phyloP scores from a whole-genome alignment of 2,888 invertebrate genomes.

The Gortyna flavago region DNA sequence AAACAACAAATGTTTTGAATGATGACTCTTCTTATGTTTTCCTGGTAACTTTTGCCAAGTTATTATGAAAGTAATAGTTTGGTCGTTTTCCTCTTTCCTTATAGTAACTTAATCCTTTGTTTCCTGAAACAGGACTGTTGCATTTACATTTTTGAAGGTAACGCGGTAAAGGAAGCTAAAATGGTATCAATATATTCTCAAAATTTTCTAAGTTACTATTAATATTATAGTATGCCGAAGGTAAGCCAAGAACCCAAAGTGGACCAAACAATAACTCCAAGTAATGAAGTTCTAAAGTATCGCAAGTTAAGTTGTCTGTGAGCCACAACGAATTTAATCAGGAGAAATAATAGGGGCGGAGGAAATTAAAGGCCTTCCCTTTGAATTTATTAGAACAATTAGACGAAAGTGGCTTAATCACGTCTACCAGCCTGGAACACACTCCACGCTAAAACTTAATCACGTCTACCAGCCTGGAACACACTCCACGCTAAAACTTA shows the following conservation, averaged over 20 bases:
- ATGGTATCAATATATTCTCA: slow-evolving; percentile 16
- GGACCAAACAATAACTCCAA: slow-evolving; percentile 51
- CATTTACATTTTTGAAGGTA: background rate
- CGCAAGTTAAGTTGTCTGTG: slow-evolving; percentile 62
- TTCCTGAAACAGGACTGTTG: background rate
- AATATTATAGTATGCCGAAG: slow-evolving; percentile 17
- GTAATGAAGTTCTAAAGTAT: slow-evolving; percentile 66
- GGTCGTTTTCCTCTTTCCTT: slow-evolving; percentile 1
- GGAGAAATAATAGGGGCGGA: slow-evolving; percentile 58
- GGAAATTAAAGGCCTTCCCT: slow-evolving; percentile 57
- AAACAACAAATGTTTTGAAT: background rate
- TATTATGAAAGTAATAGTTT: background rate
- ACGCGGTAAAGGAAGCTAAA: background rate
- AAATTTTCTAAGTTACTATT: slow-evolving; percentile 19
- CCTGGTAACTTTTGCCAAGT: too few species aligned
- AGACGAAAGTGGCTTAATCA: slow-evolving; percentile 62
- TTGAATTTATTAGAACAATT: slow-evolving; percentile 67
- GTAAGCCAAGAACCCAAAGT: slow-evolving; percentile 15
- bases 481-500: slow-evolving; percentile 27
- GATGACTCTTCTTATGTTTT: background rate
- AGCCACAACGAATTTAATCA: slow-evolving; percentile 66
- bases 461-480: too few species aligned
- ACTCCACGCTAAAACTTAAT: slow-evolving; percentile 25
- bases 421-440: slow-evolving; percentile 36
- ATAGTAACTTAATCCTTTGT: background rate